Conservation (phyloP, 2,113 vertebrate species). For the Apteryx owenii region DNA sequence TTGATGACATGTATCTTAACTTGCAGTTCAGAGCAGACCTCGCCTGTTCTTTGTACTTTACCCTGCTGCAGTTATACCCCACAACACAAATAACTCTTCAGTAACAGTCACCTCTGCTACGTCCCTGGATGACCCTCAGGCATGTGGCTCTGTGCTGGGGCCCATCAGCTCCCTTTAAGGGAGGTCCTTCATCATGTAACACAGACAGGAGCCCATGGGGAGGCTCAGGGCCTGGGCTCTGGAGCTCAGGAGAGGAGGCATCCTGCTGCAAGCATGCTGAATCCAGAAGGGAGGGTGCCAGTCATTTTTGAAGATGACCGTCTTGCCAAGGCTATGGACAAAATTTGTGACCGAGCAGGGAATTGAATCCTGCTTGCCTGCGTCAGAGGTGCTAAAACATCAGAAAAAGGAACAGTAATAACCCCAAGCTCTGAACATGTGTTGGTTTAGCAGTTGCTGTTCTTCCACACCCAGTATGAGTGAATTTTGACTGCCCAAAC, state of each 20-base stretch:
- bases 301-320: background rate
- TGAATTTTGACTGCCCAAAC: background rate
- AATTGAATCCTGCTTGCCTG: background rate
- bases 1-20: background rate
- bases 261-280: background rate
- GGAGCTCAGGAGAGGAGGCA: background rate
- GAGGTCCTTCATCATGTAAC: background rate
- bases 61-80: background rate
- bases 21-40: background rate
- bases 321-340: background rate
- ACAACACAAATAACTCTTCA: background rate
- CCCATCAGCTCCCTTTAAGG: rapidly evolving
- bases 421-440: background rate
- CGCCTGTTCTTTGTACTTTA: background rate
- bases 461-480: background rate
- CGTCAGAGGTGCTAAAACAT: background rate
- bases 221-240: background rate
- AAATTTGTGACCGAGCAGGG: background rate
- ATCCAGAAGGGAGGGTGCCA: background rate
- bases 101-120: background rate
- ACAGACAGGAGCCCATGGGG: rapidly evolving
- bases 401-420: background rate
- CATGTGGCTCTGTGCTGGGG: background rate
- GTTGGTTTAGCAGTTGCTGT: background rate
- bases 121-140: background rate